Base-by-base conservation (phyloP, 2,888 invertebrate genomes). In the Scaptomyza tumidula region DNA sequence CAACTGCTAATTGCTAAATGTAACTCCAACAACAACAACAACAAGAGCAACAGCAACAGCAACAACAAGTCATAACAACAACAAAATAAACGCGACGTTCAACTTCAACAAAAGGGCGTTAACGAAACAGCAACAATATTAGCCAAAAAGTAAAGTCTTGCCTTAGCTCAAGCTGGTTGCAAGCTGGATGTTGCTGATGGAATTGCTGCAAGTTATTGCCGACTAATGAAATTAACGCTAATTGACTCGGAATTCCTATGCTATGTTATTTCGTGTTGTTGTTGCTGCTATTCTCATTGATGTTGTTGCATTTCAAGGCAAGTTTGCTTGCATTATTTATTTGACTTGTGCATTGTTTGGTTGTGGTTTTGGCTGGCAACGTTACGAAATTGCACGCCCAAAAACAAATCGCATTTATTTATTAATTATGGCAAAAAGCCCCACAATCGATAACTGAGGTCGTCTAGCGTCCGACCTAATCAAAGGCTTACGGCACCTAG, bases 201-300 rank as follows among this genome's bases (percentile, higher is more conserved):
- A 78, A 87, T 80, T 79, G 82, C 82, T 77, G 72, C 81, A 75
- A 85, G 88, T 88, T 85, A 85, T 88, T 83, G 84, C 86, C 69
- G 77, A 57, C 88, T 85, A 88, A 85, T 85, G 85, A 88, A 85
- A 88, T 85, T 85, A 86, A 73, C 81, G 65, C 88, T 86, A 85
- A 85, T 88, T 85, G 85, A 79, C 88, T 84, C 79, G 72, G 79
- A 71, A 80, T 71, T 66, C 61, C 62, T 45, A 50, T 31, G 75
- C 61, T 33, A 66, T 16, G 29, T 44, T 13, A n/a, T 4, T 27
- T 44, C 39, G 16, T 6, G 10, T 14, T 3, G 10, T 31, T 33
- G 37, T 35, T 24, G 6, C 9, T 16, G 33, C 13, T 39, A 13
- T 27, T 35, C 43, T 6, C 6, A 6, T 31, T 31, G 31, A 37